These are phyloP conservation scores for Eulithis testata DNA, from an alignment of 2,888 invertebrate genomes.

Conservation along the genomic window DNA sequence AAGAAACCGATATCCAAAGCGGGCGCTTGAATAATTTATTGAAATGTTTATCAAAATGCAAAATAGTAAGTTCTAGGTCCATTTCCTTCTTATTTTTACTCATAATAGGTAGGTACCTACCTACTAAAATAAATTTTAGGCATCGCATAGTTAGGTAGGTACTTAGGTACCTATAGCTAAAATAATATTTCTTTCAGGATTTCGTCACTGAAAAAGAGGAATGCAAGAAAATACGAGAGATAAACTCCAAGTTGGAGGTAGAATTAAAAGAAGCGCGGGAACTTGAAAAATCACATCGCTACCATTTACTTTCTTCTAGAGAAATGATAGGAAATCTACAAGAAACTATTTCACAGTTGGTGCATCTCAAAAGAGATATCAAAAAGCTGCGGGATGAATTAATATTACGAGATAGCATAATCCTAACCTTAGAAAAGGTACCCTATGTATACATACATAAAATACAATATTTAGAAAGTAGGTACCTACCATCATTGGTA, in stretches of 20 bases:
- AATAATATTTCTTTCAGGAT: constrained; percentile 49
- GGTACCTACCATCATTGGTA: too few relatives aligned
- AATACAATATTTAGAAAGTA: not conserved
- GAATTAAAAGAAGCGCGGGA: constrained; percentile 71
- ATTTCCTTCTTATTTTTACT: too few relatives aligned
- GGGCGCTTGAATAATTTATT: constrained; percentile 63
- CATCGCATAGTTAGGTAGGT: not conserved
- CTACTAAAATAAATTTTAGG: too few relatives aligned
- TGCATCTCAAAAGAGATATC: constrained; percentile 71
- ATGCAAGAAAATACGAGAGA: constrained; percentile 62
- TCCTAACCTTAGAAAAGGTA: constrained; percentile 65
- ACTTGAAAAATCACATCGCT: constrained; percentile 74
- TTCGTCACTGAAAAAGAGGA: constrained; percentile 67
- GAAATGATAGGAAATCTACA: constrained; percentile 78
- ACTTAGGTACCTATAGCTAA: not conserved
- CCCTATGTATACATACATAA: not conserved
- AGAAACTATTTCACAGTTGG: constrained; percentile 74
- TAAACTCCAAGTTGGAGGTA: constrained; percentile 63
- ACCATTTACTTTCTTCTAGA: constrained; percentile 69
- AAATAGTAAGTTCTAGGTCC: constrained; percentile 59
- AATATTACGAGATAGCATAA: constrained; percentile 54
- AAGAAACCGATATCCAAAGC: constrained; percentile 36
- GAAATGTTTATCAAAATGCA: constrained; percentile 65
- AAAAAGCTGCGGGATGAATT: constrained; percentile 72
- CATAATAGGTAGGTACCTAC: too few relatives aligned